Conservation (phyloP, 1,140 invertebrate genomes). For the Drosophila jambulina region DNA sequence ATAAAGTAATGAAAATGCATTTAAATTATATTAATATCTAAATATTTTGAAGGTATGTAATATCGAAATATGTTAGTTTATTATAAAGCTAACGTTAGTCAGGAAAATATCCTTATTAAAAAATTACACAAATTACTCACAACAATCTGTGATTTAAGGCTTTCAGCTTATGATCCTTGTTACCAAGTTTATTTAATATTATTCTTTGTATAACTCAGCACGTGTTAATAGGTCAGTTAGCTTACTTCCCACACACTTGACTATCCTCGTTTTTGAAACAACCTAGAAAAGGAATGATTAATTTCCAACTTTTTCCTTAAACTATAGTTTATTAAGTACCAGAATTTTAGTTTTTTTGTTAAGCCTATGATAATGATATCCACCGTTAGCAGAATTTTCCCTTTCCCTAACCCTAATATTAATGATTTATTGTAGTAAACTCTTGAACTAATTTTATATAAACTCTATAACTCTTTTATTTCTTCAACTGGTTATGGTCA, state of each 20-base stretch:
- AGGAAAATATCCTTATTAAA: neutral
- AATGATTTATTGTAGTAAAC: constrained; percentile 20
- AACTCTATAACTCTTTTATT: constrained; percentile 52
- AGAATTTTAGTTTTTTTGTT: constrained; percentile 12
- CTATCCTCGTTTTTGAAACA: neutral
- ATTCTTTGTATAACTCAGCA: neutral
- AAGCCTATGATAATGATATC: neutral
- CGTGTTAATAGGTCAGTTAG: constrained; percentile 19
- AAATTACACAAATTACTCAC: neutral
- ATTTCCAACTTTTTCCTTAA: neutral
- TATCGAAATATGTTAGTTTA: neutral
- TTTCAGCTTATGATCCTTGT: neutral
- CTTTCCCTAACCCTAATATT: constrained; percentile 7
- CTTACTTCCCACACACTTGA: neutral
- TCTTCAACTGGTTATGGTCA: constrained; percentile 75
- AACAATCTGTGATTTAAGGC: too few species aligned
- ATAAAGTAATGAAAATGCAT: neutral
- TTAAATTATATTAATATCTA: neutral
- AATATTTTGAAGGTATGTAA: neutral
- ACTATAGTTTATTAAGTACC: neutral
- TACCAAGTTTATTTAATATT: neutral
- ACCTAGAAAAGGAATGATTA: constrained; percentile 10
- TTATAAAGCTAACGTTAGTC: too few species aligned
- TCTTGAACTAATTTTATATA: constrained; percentile 55
- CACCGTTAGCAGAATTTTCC: constrained; percentile 1